A percentile compares a stretch with the other conserved stretches of the same genome.
phyloP scores from a whole-genome alignment of 2,113 vertebrate species.

The Microcebus ravelobensis region DNA sequence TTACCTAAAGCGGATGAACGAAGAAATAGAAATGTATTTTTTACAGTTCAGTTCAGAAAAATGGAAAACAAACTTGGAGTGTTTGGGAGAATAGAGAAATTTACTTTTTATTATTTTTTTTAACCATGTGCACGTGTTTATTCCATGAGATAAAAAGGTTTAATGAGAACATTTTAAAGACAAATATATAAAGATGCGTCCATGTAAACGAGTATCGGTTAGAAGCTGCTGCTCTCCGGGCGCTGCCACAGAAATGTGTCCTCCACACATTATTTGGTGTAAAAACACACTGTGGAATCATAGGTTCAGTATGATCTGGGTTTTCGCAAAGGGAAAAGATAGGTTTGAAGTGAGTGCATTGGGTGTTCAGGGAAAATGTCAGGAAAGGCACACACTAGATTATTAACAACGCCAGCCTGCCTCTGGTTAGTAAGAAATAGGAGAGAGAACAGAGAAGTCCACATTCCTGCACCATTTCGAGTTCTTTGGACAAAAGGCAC shows the following conservation, averaged over 20 bases:
- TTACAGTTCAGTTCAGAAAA: not conserved
- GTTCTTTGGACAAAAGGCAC: not conserved
- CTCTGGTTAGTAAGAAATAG: not conserved
- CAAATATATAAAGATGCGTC: not conserved
- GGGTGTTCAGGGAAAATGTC: not conserved
- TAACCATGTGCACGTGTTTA: not conserved
- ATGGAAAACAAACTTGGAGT: not conserved
- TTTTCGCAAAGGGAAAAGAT: not conserved
- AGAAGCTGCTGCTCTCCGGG: not conserved
- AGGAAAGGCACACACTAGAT: not conserved
- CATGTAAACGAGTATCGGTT: not conserved
- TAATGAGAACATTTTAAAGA: not conserved
- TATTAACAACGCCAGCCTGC: not conserved
- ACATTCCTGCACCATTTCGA: fast-evolving
- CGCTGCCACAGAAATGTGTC: not conserved
- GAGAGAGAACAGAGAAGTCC: not conserved
- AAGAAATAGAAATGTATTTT: not conserved
- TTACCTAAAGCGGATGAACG: not conserved
- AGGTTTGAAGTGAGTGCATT: not conserved
- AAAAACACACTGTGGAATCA: not conserved
- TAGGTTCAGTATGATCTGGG: not conserved
- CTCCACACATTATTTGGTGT: not conserved
- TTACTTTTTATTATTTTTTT: not conserved
- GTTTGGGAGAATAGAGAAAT: not conserved
- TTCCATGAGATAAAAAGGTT: not conserved